A percentile compares a stretch with the other conserved stretches of the same genome.
Conservation (phyloP, 92 coral and sea anemone genomes). For the Zoanthus sansibaricus region DNA sequence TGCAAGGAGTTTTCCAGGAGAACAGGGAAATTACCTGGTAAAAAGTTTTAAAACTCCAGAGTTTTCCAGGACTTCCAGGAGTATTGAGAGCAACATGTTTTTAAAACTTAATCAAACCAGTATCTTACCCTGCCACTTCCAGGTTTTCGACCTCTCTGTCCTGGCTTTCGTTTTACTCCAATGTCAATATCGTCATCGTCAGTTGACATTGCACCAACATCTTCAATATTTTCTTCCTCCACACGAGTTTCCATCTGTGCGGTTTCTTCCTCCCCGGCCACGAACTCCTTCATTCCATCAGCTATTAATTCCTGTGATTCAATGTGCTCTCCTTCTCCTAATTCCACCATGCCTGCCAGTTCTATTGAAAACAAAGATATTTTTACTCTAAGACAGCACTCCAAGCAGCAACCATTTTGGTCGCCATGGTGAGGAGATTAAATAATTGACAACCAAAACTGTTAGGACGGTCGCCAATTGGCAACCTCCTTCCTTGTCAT, state of each 20-base stretch:
- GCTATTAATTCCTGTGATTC: constrained; percentile 43
- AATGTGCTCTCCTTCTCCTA: constrained; percentile 61
- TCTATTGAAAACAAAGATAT: not conserved
- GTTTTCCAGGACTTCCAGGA: too few relatives aligned
- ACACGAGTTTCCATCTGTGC: constrained; percentile 44
- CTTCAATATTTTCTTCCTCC: constrained; percentile 75
- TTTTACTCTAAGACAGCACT: not conserved
- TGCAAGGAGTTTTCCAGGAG: too few relatives aligned
- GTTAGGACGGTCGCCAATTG: too few relatives aligned
- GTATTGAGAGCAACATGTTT: too few relatives aligned
- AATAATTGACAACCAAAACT: too few relatives aligned
- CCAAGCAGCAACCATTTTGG: too few relatives aligned
- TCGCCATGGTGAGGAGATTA: too few relatives aligned
- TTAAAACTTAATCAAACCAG: too few relatives aligned
- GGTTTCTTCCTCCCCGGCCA: constrained; percentile 58
- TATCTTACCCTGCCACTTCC: constrained; percentile 42
- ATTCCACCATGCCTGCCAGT: constrained; percentile 37
- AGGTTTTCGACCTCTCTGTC: constrained; percentile 80
- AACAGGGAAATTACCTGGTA: too few relatives aligned
- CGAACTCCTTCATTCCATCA: constrained; percentile 39
- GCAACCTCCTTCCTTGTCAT: too few relatives aligned
- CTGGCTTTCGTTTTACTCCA: constrained; percentile 61
- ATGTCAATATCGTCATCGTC: constrained; percentile 81
- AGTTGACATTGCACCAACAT: constrained; percentile 67
- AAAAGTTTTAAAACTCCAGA: too few relatives aligned